Conservation (phyloP, 2,797 vertebrate species). For the Chrysocyon brachyurus region DNA sequence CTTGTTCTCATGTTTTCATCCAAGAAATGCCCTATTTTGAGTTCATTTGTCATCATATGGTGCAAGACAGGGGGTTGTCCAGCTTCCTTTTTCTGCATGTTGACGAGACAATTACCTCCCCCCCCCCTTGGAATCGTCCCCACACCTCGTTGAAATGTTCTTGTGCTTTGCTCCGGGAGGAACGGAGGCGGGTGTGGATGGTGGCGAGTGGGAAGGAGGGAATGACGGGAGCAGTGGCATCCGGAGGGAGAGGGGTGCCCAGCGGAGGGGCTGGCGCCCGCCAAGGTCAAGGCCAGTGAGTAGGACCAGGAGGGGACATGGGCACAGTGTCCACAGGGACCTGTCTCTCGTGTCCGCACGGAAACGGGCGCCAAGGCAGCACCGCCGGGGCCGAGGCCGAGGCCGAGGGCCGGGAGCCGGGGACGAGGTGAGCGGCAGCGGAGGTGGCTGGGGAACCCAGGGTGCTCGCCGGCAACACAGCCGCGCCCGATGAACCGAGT, state of each 20-base stretch:
- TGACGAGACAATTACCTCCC: background rate
- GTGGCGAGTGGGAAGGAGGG: background rate
- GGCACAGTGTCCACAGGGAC: background rate
- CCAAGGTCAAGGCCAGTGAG: background rate
- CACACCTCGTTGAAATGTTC: background rate
- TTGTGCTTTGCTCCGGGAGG: background rate
- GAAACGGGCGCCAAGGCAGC: background rate
- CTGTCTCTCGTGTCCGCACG: background rate
- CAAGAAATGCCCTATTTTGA: background rate
- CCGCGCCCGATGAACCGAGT: background rate
- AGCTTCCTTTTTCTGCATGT: background rate
- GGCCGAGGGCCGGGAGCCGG: background rate
- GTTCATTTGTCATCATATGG: background rate
- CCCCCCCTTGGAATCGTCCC: background rate
- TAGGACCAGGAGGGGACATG: background rate
- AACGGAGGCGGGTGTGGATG: fast-evolving
- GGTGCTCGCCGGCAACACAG: background rate
- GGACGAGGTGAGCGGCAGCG: background rate
- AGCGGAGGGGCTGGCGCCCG: background rate
- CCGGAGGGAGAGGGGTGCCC: background rate
- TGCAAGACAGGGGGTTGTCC: background rate
- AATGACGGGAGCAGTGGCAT: background rate
- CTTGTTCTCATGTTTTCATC: background rate
- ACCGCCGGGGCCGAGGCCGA: background rate
- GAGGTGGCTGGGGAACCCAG: background rate